Percentiles rank a stretch among this genome's conserved stretches.
Conservation (phyloP, 2,797 vertebrate genomes). For the Capromys pilorides region DNA sequence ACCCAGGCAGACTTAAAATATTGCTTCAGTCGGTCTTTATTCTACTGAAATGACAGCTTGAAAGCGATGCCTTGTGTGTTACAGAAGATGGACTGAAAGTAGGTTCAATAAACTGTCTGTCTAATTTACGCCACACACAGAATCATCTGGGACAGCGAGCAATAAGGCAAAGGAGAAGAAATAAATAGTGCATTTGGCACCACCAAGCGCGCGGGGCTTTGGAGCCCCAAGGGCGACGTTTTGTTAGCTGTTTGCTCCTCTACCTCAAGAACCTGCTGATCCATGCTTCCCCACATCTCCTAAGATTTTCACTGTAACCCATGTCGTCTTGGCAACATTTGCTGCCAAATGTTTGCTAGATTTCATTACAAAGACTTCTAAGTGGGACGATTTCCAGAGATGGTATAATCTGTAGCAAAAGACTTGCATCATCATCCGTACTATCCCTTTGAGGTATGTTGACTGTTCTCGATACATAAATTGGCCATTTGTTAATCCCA, state of each 20-base stretch:
- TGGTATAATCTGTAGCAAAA: too few relatives aligned
- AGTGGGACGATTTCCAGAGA: background rate
- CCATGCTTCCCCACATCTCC: constrained; percentile 2
- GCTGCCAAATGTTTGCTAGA: background rate
- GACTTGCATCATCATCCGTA: background rate
- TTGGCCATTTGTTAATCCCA: background rate
- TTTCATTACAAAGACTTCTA: background rate
- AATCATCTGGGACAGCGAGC: constrained; percentile 58
- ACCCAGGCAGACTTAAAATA: constrained; percentile 65
- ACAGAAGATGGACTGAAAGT: constrained; percentile 64
- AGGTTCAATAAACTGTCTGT: constrained; percentile 72
- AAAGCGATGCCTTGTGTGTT: constrained; percentile 70
- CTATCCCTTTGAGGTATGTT: background rate
- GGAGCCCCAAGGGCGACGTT: constrained; percentile 7
- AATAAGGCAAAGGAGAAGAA: constrained; percentile 60
- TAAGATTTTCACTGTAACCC: background rate
- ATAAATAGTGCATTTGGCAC: constrained; percentile 46
- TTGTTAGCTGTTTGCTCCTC: constrained; percentile 47
- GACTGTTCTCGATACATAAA: background rate
- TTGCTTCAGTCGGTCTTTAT: constrained; percentile 63
- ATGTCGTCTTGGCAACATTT: background rate
- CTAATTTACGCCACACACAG: constrained; percentile 69
- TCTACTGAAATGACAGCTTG: constrained; percentile 68
- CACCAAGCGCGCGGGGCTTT: background rate
- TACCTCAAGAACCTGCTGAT: background rate